Conservation (phyloP, 2,888 invertebrate species). For the Strigamia crassipes region DNA sequence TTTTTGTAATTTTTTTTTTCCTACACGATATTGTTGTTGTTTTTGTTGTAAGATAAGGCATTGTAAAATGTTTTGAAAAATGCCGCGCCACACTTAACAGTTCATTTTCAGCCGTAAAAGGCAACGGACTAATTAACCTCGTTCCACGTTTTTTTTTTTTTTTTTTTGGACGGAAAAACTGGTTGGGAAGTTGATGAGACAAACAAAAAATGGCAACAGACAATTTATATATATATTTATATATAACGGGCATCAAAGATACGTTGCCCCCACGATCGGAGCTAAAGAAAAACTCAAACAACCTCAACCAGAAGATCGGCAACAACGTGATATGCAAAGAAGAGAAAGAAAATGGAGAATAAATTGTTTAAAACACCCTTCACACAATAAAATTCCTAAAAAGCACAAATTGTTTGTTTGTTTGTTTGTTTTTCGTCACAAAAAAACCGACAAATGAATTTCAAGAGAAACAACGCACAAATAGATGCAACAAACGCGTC, state of each 20-base stretch:
- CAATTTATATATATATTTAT: background rate
- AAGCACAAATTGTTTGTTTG: background rate
- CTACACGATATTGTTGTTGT: background rate
- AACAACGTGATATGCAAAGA: background rate
- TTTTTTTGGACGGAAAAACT: background rate
- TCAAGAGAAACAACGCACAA: constrained; percentile 1
- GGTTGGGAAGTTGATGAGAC: background rate
- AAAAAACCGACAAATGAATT: background rate
- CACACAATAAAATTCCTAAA: constrained; percentile 10
- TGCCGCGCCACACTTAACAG: constrained; percentile 28
- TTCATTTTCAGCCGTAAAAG: background rate
- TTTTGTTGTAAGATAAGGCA: background rate
- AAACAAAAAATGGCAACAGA: background rate
- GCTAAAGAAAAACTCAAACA: background rate
- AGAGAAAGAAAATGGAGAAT: background rate
- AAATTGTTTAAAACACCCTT: background rate
- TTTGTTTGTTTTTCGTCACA: background rate
- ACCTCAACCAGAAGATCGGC: background rate
- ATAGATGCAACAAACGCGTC: background rate
- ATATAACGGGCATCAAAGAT: background rate
- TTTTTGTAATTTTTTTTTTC: background rate
- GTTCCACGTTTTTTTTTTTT: background rate
- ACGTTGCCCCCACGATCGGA: background rate
- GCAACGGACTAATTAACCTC: constrained; percentile 6
- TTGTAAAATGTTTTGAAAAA: constrained; percentile 10